A percentile compares a stretch with the other conserved stretches of the same genome.
These are phyloP conservation scores for Trinectes maculatus DNA, from an alignment of 2,113 vertebrate species.

Conservation along the genomic window DNA sequence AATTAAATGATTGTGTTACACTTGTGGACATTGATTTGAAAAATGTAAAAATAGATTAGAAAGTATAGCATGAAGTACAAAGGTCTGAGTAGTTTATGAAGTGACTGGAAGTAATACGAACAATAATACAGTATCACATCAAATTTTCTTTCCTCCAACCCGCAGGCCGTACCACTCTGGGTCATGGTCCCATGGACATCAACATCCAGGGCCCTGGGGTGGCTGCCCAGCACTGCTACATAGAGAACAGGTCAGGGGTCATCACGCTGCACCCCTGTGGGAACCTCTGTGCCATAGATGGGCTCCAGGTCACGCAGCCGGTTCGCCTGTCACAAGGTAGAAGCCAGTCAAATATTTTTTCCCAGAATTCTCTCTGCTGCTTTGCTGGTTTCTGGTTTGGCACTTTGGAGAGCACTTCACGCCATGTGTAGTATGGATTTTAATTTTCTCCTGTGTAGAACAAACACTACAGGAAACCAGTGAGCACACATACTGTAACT, in stretches of 20 bases:
- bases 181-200: slow-evolving; percentile 87
- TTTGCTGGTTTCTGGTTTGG: neutral
- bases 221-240: slow-evolving; percentile 90
- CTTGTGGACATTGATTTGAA: no score
- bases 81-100: neutral
- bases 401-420: neutral
- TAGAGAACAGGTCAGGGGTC: slow-evolving; percentile 86
- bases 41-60: no score
- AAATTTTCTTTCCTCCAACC: neutral
- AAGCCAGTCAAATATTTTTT: neutral
- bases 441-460: neutral
- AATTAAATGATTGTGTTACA: neutral
- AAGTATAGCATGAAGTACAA: no score
- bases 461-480: slow-evolving; percentile 4
- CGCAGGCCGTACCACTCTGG: slow-evolving; percentile 88
- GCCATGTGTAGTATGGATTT: neutral
- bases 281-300: slow-evolving; percentile 89
- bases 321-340: slow-evolving; percentile 92
- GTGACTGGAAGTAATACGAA: neutral
- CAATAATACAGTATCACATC: neutral
- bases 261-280: slow-evolving; percentile 92
- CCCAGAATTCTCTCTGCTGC: neutral
- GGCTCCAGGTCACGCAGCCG: slow-evolving; percentile 82
- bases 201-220: slow-evolving; percentile 88
- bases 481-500: neutral